These are phyloP conservation scores for Chionis minor DNA, from an alignment of 2,113 vertebrate genomes.

Conservation along the genomic window DNA sequence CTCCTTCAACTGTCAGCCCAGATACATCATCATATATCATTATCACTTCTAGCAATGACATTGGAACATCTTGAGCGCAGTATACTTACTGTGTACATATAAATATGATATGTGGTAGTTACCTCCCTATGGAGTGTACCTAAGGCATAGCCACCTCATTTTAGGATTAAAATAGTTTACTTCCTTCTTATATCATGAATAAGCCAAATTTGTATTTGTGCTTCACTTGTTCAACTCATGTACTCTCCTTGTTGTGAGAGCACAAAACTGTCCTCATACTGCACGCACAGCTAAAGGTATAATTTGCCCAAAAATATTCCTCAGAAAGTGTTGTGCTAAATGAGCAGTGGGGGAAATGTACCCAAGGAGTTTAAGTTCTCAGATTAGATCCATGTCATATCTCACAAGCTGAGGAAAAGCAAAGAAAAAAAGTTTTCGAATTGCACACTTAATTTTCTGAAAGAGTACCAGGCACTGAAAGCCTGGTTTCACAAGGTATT, in stretches of 20 bases:
- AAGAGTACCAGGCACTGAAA: neutral
- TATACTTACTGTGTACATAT: neutral
- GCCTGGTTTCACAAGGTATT: neutral
- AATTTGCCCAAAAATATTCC: neutral
- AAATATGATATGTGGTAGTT: neutral
- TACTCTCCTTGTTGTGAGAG: neutral
- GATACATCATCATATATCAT: neutral
- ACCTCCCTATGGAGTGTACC: neutral
- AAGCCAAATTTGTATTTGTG: neutral
- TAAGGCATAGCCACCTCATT: neutral
- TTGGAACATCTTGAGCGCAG: neutral
- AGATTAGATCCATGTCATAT: neutral
- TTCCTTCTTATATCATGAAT: neutral
- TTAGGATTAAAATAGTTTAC: neutral
- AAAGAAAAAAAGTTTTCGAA: neutral
- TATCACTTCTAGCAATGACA: neutral
- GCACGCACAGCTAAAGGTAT: neutral
- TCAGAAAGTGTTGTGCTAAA: neutral
- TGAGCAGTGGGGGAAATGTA: neutral
- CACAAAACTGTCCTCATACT: neutral
- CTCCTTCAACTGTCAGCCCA: slow-evolving; percentile 5
- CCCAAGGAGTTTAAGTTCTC: neutral
- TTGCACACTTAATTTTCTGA: neutral
- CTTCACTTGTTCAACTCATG: neutral
- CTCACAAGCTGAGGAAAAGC: neutral